phyloP scores from a whole-genome alignment of 2,888 invertebrate species.

The Scaptomyza reducta region DNA sequence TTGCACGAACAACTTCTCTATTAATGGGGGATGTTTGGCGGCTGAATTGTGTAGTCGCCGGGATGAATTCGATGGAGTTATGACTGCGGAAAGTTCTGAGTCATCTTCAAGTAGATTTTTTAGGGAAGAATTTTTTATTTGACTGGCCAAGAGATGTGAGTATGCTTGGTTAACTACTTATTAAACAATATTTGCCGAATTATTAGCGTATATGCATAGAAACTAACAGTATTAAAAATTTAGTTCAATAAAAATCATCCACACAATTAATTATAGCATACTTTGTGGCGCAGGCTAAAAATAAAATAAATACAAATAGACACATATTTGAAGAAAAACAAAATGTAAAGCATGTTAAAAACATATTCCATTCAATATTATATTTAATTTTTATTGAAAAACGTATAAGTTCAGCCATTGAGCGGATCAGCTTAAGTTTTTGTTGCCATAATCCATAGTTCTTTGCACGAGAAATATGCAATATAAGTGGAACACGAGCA shows the following conservation, averaged over 20 bases:
- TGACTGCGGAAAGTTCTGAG: too few relatives aligned
- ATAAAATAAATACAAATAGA: too few relatives aligned
- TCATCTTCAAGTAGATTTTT: too few relatives aligned
- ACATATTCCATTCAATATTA: not conserved
- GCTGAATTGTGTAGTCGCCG: not conserved
- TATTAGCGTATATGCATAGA: too few relatives aligned
- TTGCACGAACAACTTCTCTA: conserved; percentile 2
- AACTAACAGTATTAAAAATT: too few relatives aligned
- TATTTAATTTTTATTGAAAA: not conserved
- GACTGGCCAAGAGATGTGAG: not conserved
- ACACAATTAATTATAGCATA: not conserved
- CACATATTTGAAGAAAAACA: too few relatives aligned
- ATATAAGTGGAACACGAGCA: conserved; percentile 12
- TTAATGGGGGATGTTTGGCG: not conserved
- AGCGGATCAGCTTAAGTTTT: not conserved
- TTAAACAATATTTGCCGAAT: too few relatives aligned
- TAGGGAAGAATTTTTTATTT: too few relatives aligned
- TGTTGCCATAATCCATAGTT: not conserved
- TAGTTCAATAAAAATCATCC: not conserved
- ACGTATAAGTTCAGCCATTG: not conserved
- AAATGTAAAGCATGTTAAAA: too few relatives aligned
- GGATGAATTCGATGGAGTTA: not conserved
- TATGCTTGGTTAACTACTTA: not conserved
- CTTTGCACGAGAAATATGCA: conserved; percentile 22
- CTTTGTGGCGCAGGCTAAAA: not conserved